Conservation (phyloP, 2,797 vertebrate genomes). For the Anguilla pacifica region DNA sequence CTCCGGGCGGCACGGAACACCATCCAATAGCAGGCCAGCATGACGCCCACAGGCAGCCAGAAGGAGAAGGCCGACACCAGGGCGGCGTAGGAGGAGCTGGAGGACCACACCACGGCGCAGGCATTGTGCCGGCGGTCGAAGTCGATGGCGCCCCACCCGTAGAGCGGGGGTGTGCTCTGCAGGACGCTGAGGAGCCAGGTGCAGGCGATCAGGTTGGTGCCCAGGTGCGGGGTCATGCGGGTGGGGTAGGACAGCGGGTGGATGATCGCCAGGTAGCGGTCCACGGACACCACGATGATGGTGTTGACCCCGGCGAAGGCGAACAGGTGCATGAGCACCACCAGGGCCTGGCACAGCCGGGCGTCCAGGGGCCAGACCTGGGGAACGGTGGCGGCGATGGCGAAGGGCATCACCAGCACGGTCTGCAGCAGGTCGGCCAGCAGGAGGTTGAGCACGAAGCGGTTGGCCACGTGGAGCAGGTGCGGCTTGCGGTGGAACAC, state of each 20-base stretch:
- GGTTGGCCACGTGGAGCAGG: constrained; percentile 86
- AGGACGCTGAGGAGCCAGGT: constrained; percentile 83
- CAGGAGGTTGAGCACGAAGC: constrained; percentile 87
- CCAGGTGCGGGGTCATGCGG: constrained; percentile 83
- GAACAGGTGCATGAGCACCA: constrained; percentile 89
- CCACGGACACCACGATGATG: constrained; percentile 85
- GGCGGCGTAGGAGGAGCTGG: constrained; percentile 80
- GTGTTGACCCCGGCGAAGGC: constrained; percentile 88
- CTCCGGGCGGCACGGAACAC: constrained; percentile 83
- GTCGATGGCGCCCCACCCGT: constrained; percentile 83
- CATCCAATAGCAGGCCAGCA: constrained; percentile 87
- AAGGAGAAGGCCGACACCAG: constrained; percentile 81
- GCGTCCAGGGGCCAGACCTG: constrained; percentile 81
- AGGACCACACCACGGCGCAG: constrained; percentile 84
- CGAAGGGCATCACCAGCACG: constrained; percentile 84
- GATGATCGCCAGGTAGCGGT: constrained; percentile 88
- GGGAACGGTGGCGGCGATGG: constrained; percentile 78
- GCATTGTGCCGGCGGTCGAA: constrained; percentile 78
- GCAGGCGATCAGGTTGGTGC: constrained; percentile 80
- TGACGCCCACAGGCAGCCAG: constrained; percentile 80
- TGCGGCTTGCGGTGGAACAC: constrained; percentile 87
- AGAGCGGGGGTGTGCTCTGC: constrained; percentile 86
- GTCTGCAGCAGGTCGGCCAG: constrained; percentile 86
- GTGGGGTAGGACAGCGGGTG: constrained; percentile 86
- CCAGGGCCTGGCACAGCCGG: constrained; percentile 81